Percentiles rank a stretch among this genome's conserved stretches.
Evolutionary conservation across 2,888 invertebrate species (phyloP).

Genomic region (Troides helena): DNA sequence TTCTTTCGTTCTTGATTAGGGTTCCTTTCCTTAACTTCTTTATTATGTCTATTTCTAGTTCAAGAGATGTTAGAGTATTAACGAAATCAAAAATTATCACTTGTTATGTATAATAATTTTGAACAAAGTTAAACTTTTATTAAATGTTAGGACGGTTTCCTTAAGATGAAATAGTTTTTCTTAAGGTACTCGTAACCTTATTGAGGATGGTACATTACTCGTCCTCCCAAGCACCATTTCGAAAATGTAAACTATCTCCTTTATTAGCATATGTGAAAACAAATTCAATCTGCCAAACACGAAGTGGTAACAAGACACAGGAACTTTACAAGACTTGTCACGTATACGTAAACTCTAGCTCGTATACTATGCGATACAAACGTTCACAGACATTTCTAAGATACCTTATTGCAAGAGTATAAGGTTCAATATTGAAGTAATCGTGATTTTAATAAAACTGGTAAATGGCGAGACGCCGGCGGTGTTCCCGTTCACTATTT

Average conservation of each 20-base stretch:
- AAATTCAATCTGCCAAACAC: conserved; percentile 74
- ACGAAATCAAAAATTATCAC: too few species aligned
- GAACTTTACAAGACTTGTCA: conserved; percentile 64
- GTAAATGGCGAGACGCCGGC: conserved; percentile 36
- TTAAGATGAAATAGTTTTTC: too few species aligned
- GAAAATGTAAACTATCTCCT: conserved; percentile 47
- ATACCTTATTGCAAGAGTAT: conserved; percentile 35
- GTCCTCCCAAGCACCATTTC: conserved; percentile 37
- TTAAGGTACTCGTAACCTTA: too few species aligned
- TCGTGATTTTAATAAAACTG: conserved; percentile 32
- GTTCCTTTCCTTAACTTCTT: too few species aligned
- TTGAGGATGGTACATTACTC: neutral
- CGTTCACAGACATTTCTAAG: conserved; percentile 27
- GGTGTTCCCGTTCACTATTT: conserved; percentile 51
- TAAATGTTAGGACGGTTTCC: too few species aligned
- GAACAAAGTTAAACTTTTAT: too few species aligned
- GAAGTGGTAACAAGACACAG: conserved; percentile 63
- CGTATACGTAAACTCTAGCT: conserved; percentile 54
- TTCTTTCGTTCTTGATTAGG: too few species aligned
- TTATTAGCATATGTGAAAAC: conserved; percentile 71
- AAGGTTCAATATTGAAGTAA: conserved; percentile 37
- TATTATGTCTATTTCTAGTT: too few species aligned
- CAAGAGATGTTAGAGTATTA: too few species aligned
- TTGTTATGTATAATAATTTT: too few species aligned
- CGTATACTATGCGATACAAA: conserved; percentile 47